phyloP scores from a whole-genome alignment of 2,113 vertebrate genomes.

The Podarcis raffonei region DNA sequence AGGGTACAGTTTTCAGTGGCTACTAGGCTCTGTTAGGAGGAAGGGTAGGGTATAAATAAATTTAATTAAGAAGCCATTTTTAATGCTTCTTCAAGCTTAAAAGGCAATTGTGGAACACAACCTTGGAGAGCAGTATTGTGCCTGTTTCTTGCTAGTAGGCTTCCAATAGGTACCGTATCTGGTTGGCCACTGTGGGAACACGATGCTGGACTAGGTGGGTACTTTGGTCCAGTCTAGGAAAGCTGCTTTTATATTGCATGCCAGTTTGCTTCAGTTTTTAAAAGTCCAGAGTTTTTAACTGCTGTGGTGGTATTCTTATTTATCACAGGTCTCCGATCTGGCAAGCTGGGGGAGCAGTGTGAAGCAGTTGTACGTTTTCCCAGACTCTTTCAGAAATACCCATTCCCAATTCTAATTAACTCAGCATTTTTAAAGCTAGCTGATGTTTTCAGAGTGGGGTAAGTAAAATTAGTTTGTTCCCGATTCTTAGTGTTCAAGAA shows the following conservation, averaged over 20 bases:
- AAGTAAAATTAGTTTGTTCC: conserved; percentile 30
- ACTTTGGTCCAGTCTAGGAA: too few relatives aligned
- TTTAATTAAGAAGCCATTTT: too few relatives aligned
- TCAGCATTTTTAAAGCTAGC: conserved; percentile 96
- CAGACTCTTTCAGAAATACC: conserved; percentile 97
- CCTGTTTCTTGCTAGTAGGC: too few relatives aligned
- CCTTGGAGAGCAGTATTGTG: too few relatives aligned
- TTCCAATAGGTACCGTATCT: too few relatives aligned
- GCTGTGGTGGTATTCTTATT: fast-evolving
- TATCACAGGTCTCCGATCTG: conserved; percentile 87
- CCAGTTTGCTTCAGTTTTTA: not conserved
- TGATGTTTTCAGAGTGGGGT: conserved; percentile 97
- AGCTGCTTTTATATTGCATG: not conserved
- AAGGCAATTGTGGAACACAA: too few relatives aligned
- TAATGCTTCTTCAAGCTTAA: too few relatives aligned
- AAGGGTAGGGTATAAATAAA: too few relatives aligned
- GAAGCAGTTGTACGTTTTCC: conserved; percentile 97
- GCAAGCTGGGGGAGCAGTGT: conserved; percentile 96
- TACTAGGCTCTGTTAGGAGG: too few relatives aligned
- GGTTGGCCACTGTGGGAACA: too few relatives aligned
- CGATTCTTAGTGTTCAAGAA: fast-evolving
- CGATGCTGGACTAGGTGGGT: too few relatives aligned
- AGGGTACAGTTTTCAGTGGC: too few relatives aligned
- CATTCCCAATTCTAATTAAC: conserved; percentile 97
- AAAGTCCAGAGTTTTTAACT: not conserved